Evolutionary conservation across 1,140 invertebrate species (phyloP).

Genomic region (Drosophila rufa): DNA sequence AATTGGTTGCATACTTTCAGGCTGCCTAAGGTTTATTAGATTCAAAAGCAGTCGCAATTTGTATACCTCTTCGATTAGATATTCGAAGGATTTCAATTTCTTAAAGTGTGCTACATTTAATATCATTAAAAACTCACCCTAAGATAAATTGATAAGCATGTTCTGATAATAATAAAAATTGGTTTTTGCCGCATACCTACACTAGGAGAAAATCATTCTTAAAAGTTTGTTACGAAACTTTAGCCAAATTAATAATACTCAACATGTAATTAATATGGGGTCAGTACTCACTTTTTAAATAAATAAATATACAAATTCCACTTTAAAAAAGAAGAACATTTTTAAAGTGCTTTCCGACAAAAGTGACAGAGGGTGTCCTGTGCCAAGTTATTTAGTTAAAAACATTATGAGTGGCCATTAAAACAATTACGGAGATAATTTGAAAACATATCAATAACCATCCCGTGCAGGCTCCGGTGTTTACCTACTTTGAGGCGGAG

Average conservation of each 20-base stretch:
- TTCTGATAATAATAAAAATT: too few species aligned
- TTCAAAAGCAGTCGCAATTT: not conserved
- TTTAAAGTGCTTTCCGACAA: not conserved
- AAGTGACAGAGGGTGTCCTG: too few species aligned
- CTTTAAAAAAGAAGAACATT: not conserved
- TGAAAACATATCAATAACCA: constrained; percentile 47
- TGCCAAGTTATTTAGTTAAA: not conserved
- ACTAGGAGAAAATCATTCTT: too few species aligned
- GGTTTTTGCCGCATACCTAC: too few species aligned
- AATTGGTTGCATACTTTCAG: constrained; percentile 38
- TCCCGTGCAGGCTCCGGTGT: not conserved
- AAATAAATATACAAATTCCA: too few species aligned
- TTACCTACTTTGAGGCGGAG: constrained; percentile 1
- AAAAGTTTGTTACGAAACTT: too few species aligned
- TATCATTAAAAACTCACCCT: too few species aligned
- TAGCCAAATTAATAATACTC: not conserved
- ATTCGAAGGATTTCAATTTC: not conserved
- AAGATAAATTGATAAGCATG: too few species aligned
- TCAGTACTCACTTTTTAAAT: not conserved
- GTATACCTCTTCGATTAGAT: not conserved
- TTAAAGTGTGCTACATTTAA: too few species aligned
- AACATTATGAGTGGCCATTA: constrained; percentile 24
- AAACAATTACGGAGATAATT: constrained; percentile 42
- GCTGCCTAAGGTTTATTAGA: constrained; percentile 5
- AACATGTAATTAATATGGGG: not conserved